Base-by-base conservation (phyloP, 2,797 vertebrate species). In the Echiichthys vipera region DNA sequence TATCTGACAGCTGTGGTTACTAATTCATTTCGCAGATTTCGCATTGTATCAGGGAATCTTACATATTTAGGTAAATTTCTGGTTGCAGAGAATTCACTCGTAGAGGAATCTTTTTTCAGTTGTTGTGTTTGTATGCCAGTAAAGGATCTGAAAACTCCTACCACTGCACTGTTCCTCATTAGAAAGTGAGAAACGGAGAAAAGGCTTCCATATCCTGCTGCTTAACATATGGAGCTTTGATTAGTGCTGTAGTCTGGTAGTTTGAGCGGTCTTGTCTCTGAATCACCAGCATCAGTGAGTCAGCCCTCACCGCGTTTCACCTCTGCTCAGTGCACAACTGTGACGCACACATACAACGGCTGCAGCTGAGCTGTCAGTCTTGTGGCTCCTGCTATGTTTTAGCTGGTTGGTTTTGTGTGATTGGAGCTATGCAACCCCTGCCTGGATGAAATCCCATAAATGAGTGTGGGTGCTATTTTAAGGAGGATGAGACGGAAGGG, bases 351-450 rank as follows among this genome's bases (percentile, higher is more conserved):
- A 20, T 56, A 10, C 45, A 22, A 58, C 5, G 9, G 59, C 57
- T 36, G 7, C 1, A 42, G 50, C 51, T 83, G 78, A 70, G 80
- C 71, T 78, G 84, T 78, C 74, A 22, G 58, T 64, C 73, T 58
- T 29, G 17, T 66, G 46, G 54, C 46, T 70, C 64, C 61, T 40
- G 74, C 54, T 78, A 27, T 70, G 79, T 78, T 77, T 86, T 64
- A 54, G 78, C 49, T 79, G 77, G 85, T 86, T 89, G 81, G 61
- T 83, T 88, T 89, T 84, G 74, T 83, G 73, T 83, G 80, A 81
- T 84, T 79, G 61, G 53, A 79, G 88, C 70, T 80, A 53, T 79
- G 78, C 40, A 72, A 85, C 84, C 84, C 51, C 64, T 57, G 79
- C 32, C 72, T 20, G 69, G 72, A 65, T 77, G 43, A 69, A 80